Conservation (phyloP, 2,797 vertebrate species). For the Gastrophryne carolinensis region DNA sequence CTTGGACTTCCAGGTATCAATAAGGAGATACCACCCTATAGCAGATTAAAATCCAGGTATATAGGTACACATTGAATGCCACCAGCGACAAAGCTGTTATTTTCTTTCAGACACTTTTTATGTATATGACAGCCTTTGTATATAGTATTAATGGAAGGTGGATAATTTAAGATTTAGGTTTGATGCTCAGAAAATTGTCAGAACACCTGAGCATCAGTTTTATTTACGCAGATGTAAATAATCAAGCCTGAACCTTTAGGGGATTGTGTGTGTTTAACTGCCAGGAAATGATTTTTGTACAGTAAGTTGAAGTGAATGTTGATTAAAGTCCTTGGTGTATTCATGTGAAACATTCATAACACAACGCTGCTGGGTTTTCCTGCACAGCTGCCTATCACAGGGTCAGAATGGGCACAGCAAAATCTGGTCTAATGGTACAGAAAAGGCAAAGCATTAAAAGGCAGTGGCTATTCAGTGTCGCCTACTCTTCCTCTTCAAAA, state of each 20-base stretch:
- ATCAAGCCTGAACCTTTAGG: conserved; percentile 13
- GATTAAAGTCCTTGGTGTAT: conserved; percentile 29
- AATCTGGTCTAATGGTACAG: not conserved
- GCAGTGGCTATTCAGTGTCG: not conserved
- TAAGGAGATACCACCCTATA: too few relatives aligned
- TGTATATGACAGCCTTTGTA: not conserved
- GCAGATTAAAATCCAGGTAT: too few relatives aligned
- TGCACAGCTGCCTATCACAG: conserved; percentile 18
- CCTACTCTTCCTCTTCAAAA: too few relatives aligned
- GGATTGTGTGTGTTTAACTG: conserved; percentile 31
- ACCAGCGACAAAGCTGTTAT: not conserved
- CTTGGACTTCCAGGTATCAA: too few relatives aligned
- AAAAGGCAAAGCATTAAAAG: not conserved
- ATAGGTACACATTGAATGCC: not conserved
- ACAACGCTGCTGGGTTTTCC: conserved; percentile 21
- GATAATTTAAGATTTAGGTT: not conserved
- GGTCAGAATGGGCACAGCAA: conserved; percentile 3
- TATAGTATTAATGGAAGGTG: not conserved
- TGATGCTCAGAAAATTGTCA: not conserved
- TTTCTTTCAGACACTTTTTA: not conserved
- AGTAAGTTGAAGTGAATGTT: conserved; percentile 38
- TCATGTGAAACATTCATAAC: conserved; percentile 38
- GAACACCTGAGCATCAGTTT: conserved; percentile 20
- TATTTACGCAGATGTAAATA: conserved; percentile 26
- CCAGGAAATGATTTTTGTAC: conserved; percentile 38